These are phyloP conservation scores for Pelobates fuscus DNA, from an alignment of 2,113 vertebrate genomes.

Conservation along the genomic window DNA sequence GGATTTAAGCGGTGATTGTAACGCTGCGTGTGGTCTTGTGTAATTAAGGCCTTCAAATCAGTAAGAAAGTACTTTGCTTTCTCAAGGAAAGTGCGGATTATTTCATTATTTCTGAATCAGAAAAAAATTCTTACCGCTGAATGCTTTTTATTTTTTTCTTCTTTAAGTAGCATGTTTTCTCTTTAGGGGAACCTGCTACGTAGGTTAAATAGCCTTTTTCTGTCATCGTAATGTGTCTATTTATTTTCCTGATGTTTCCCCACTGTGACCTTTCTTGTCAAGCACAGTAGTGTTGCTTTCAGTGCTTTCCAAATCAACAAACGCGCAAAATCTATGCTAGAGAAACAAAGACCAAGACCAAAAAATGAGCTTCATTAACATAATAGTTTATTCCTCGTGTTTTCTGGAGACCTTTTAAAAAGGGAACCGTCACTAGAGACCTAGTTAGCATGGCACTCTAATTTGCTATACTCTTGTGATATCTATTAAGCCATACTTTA, in stretches of 20 bases:
- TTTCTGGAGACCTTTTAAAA: no score
- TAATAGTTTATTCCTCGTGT: not conserved
- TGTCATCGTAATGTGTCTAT: not conserved
- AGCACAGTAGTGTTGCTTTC: constrained; percentile 5
- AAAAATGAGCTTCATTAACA: not conserved
- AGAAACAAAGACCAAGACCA: not conserved
- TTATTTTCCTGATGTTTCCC: not conserved
- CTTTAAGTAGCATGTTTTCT: constrained; percentile 10
- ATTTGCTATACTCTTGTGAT: no score
- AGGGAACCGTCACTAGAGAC: no score
- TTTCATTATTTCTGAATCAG: constrained; percentile 3
- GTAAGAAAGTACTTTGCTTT: not conserved
- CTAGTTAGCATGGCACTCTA: no score
- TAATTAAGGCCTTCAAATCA: constrained; percentile 9
- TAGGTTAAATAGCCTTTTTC: not conserved
- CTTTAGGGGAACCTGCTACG: not conserved
- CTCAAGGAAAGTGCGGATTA: constrained; percentile 2
- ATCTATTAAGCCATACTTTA: no score
- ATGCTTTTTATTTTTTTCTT: not conserved
- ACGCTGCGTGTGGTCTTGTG: constrained; percentile 11
- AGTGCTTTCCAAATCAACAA: not conserved
- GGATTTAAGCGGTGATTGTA: constrained; percentile 18
- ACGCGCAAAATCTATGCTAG: not conserved
- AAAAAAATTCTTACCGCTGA: constrained; percentile 6
- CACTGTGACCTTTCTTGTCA: not conserved